These are phyloP conservation scores for Shinisaurus crocodilurus DNA, from an alignment of 2,113 vertebrate genomes.

Conservation along the genomic window DNA sequence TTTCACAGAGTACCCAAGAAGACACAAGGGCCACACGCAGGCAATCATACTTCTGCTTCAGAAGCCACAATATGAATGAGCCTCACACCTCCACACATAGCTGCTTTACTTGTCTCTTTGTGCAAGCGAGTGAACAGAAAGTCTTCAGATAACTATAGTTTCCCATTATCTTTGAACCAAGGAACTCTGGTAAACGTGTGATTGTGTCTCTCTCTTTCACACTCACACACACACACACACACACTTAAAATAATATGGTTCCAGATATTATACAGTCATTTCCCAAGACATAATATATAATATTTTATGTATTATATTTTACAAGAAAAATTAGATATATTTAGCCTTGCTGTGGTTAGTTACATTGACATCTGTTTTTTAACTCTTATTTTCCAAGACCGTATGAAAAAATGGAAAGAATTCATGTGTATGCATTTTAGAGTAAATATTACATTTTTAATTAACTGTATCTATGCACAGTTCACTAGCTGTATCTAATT, in stretches of 20 bases:
- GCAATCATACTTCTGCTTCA: background rate
- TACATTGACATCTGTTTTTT: background rate
- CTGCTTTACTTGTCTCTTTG: background rate
- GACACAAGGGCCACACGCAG: background rate
- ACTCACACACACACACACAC: too few relatives aligned
- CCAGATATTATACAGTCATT: background rate
- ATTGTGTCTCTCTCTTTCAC: background rate
- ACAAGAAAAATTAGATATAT: background rate
- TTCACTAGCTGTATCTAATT: background rate
- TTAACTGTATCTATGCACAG: background rate
- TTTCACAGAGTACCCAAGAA: background rate
- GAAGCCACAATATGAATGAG: background rate
- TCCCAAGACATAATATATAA: background rate
- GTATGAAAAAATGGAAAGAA: background rate
- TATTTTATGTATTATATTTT: background rate
- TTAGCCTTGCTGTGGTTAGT: background rate
- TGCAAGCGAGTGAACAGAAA: background rate
- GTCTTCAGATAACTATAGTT: background rate
- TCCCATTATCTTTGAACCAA: background rate
- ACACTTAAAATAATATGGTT: background rate
- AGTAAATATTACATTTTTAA: background rate
- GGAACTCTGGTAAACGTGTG: too few relatives aligned
- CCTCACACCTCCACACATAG: too few relatives aligned
- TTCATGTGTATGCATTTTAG: background rate
- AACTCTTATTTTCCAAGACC: background rate